phyloP scores from a whole-genome alignment of 2,113 vertebrate species.

The Theropithecus gelada region DNA sequence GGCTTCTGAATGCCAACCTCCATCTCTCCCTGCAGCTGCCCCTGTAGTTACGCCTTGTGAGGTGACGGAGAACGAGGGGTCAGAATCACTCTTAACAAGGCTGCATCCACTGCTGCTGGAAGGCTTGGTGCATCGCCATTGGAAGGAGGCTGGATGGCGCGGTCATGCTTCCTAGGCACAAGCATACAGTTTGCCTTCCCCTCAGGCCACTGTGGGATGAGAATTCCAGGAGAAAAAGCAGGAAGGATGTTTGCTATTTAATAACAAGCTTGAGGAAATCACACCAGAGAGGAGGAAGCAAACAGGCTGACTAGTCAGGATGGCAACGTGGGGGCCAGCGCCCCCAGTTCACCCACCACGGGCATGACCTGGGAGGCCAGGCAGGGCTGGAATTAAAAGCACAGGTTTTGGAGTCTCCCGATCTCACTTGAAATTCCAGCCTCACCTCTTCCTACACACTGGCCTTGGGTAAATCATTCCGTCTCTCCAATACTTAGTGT shows the following conservation, averaged over 20 bases:
- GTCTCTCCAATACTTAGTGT: not conserved
- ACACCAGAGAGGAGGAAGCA: not conserved
- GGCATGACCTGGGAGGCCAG: not conserved
- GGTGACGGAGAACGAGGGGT: not conserved
- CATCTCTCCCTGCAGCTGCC: not conserved
- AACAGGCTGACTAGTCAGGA: not conserved
- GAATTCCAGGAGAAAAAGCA: not conserved
- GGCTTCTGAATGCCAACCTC: not conserved
- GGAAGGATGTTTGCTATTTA: not conserved
- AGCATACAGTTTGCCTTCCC: not conserved
- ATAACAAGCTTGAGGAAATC: not conserved
- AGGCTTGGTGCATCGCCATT: not conserved
- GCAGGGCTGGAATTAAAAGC: too few species aligned
- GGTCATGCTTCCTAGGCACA: not conserved
- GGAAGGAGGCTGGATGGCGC: not conserved
- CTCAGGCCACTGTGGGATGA: not conserved
- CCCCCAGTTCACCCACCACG: fast-evolving
- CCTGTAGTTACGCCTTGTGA: not conserved
- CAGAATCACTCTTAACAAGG: not conserved
- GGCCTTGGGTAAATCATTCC: not conserved
- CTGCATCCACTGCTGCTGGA: not conserved
- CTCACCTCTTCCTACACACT: not conserved
- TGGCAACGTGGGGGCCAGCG: not conserved
- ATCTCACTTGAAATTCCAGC: not conserved
- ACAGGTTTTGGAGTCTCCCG: not conserved